These are phyloP conservation scores for Agrochola macilenta DNA, from an alignment of 2,888 invertebrate genomes.

Conservation along the genomic window DNA sequence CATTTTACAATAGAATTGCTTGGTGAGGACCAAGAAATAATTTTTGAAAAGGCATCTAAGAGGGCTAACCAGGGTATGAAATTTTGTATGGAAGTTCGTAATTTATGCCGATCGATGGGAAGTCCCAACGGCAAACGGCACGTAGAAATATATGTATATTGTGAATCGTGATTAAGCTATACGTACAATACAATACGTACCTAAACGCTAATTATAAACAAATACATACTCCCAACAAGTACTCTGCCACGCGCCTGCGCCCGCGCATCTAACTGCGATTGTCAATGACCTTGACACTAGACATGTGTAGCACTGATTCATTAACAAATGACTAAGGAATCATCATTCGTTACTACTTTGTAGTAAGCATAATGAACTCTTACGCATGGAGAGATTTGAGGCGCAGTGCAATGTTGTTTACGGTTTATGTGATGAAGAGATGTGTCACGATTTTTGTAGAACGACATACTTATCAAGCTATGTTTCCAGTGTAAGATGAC, in stretches of 20 bases:
- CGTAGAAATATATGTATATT: no score
- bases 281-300: slow-evolving; percentile 15
- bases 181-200: neutral
- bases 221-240: neutral
- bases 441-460: neutral
- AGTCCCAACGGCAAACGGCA: no score
- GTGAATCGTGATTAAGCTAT: no score
- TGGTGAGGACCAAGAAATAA: no score
- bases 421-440: neutral
- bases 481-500: neutral
- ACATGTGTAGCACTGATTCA: slow-evolving; percentile 51
- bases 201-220: slow-evolving; percentile 39
- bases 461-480: neutral
- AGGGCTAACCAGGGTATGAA: no score
- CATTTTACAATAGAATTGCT: no score
- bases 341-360: slow-evolving; percentile 23
- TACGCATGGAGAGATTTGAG: slow-evolving; percentile 25
- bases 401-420: slow-evolving; percentile 28
- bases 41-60: no score
- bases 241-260: slow-evolving; percentile 28
- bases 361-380: slow-evolving; percentile 34
- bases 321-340: slow-evolving; percentile 33
- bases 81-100: no score
- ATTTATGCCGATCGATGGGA: no score
- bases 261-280: slow-evolving; percentile 28